Evolutionary conservation across 2,888 invertebrate species (phyloP), one percentile per base, ranked within the genome.

Genomic region (Pollenia labialis): DNA sequence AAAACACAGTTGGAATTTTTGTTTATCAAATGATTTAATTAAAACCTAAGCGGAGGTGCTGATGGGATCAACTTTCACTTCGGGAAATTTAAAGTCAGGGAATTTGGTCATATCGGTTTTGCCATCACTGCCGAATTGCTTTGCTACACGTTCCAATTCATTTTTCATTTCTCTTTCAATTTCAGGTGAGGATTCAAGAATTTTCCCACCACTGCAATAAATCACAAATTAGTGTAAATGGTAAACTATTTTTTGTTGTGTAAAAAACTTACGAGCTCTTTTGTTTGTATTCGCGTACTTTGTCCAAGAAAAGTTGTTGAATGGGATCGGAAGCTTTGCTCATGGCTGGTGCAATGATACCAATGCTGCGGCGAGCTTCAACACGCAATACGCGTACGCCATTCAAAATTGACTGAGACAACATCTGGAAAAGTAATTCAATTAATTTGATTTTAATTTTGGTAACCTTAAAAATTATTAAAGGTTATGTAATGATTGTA

Each of bases 271-370:
- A 98, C 98, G 95, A 94, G 95, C 97, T 97, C 93, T 98, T 98
- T 90, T 96, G 94, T 92, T 95, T 96, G 94, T 98, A 99, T 94
- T 98, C 98, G 88, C 96, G 95, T 89, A 99, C 95, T 95, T 99
- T 98, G 89, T 98, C 97, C 54, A 99, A 93, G 93, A 99, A 99
- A 72, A 99, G 94, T 93, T 98, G 97, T 93, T 99, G 99, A 91
- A 99, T 97, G 6, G 99, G 98, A 93, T 99, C 99, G 3, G 95
- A 94, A 2, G 95, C 96, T 92, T 96, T 97, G 90, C 95, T 95
- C 54, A 96, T 91, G 46, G 94, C 94, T 69, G 96, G 95, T 60
- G 96, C 96, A 71, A 95, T 93, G 66, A 97, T 94, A 80, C 97
- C 97, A 90, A 97, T 93, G 93, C 96, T 97, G 84, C 97, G 95